phyloP scores from a whole-genome alignment of 2,888 invertebrate genomes.

The Ischnura elegans region DNA sequence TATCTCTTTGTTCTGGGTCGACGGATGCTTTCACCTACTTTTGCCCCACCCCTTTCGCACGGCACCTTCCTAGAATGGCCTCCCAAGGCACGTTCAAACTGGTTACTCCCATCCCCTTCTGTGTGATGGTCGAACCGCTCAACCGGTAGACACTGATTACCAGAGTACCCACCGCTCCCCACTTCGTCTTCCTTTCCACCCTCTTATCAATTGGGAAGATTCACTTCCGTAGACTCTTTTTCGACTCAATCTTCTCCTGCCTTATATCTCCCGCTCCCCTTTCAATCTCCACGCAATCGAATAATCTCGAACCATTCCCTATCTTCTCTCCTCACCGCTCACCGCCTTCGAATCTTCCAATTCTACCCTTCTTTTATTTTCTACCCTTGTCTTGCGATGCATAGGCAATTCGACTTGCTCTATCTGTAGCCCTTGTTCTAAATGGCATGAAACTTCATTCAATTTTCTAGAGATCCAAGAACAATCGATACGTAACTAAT shows the following conservation, averaged over 20 bases:
- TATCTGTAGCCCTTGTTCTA: neutral
- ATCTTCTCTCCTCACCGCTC: neutral
- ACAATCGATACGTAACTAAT: neutral
- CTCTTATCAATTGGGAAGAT: conserved; percentile 15
- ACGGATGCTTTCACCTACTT: neutral
- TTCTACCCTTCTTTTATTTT: neutral
- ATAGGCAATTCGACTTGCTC: neutral
- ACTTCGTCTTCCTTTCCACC: neutral
- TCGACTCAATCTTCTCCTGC: neutral
- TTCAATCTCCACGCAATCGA: conserved; percentile 31
- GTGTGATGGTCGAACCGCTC: neutral
- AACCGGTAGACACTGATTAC: conserved; percentile 18
- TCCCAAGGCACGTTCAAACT: neutral
- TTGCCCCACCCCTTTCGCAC: neutral
- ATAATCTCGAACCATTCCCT: neutral
- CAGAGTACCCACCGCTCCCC: neutral
- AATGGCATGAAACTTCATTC: neutral
- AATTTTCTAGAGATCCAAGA: neutral
- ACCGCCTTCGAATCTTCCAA: neutral
- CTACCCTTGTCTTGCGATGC: neutral
- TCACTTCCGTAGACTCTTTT: conserved; percentile 19
- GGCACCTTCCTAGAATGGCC: neutral
- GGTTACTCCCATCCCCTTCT: neutral
- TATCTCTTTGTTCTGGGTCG: conserved; percentile 22
- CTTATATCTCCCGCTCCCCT: neutral